Percentiles rank a stretch among this genome's conserved stretches.
phyloP scores from a whole-genome alignment of 2,888 invertebrate species.

The Cacoxenus indagator region DNA sequence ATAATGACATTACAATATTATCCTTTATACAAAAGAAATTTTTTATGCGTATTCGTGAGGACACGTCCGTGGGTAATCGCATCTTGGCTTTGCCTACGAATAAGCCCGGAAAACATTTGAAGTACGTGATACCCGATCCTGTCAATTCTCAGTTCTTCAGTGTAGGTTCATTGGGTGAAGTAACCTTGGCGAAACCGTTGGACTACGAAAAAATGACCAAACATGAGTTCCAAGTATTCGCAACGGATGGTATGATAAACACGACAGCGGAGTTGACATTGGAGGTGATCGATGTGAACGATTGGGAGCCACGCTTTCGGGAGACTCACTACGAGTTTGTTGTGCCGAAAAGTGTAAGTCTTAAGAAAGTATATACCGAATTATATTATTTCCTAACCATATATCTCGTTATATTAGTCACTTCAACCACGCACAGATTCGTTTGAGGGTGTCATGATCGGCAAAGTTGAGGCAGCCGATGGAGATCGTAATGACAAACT shows the following conservation, averaged over 20 bases:
- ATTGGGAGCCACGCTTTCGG: conserved; percentile 93
- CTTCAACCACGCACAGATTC: conserved; percentile 60
- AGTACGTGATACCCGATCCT: conserved; percentile 83
- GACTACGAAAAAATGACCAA: conserved; percentile 83
- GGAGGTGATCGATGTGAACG: conserved; percentile 88
- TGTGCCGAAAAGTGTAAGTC: conserved; percentile 68
- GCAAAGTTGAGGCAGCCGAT: conserved; percentile 86
- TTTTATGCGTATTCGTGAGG: conserved; percentile 81
- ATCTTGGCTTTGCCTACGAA: conserved; percentile 80
- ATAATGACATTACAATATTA: conserved; percentile 72
- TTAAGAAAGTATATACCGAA: background rate
- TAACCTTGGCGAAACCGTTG: conserved; percentile 80
- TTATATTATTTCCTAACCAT: background rate
- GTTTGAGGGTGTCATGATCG: conserved; percentile 72
- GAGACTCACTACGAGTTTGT: conserved; percentile 89
- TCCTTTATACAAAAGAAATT: conserved; percentile 80
- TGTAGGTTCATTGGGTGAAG: conserved; percentile 84
- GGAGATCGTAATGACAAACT: conserved; percentile 85
- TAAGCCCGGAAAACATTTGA: conserved; percentile 77
- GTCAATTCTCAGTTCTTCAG: conserved; percentile 82
- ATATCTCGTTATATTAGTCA: conserved; percentile 45
- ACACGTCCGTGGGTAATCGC: conserved; percentile 80
- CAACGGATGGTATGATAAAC: conserved; percentile 81
- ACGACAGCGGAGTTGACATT: conserved; percentile 87
- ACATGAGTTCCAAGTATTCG: conserved; percentile 85